Conservation (phyloP, 2,888 invertebrate genomes). For the Aleiodes leptofemur region DNA sequence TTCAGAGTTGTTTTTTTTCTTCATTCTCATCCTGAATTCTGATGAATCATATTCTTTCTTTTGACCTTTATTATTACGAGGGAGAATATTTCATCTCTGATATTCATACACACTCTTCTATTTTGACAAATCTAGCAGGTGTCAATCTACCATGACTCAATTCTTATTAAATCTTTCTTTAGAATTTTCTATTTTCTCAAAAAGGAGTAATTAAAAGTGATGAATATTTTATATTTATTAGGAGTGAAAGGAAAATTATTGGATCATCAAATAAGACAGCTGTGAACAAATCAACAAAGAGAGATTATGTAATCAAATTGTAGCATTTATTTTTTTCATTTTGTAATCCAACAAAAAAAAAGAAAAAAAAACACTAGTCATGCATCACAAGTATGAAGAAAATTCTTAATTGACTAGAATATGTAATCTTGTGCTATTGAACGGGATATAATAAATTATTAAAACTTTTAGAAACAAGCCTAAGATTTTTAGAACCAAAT, state of each 20-base stretch:
- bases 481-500: constrained; percentile 19
- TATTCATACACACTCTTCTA: constrained; percentile 19
- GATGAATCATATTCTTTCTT: not conserved
- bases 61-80: not conserved
- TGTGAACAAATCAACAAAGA: constrained; percentile 7
- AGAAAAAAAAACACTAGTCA: too few species aligned
- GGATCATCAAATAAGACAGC: not conserved
- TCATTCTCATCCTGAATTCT: too few species aligned
- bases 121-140: not conserved
- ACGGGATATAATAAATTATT: constrained; percentile 28
- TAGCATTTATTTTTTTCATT: too few species aligned
- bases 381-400: too few species aligned
- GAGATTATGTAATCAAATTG: not conserved
- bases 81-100: not conserved
- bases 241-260: not conserved
- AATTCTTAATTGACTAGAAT: constrained; percentile 22
- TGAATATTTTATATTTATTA: constrained; percentile 21
- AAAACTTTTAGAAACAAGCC: constrained; percentile 5
- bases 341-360: too few species aligned
- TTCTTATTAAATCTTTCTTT: not conserved
- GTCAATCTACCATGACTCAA: constrained; percentile 19
- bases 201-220: not conserved
- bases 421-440: constrained; percentile 9
- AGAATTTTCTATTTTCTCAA: not conserved
- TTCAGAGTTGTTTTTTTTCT: not conserved